Evolutionary conservation across 1,140 invertebrate genomes (phyloP), one percentile per base, ranked within the genome.

Genomic region (Orchesella cincta): DNA sequence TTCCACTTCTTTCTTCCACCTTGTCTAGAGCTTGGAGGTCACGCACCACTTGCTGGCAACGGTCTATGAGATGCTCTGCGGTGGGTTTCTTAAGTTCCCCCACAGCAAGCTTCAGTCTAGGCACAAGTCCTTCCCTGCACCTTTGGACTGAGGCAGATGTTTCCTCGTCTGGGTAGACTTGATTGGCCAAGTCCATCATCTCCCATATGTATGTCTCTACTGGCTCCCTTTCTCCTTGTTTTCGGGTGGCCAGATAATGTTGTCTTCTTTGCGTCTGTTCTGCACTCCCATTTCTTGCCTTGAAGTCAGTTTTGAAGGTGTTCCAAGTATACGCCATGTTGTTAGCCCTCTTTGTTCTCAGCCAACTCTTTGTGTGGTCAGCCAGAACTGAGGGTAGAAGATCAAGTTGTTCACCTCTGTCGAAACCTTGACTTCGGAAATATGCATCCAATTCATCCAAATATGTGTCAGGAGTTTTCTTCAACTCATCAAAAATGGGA

Each of bases 391-490:
- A 12, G 3, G n/a, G n/a, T 14, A 72, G 16, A 28, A 34, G 3
- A 28, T 35, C 34, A 3, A 72, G 16, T 18, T 18, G 31, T 35
- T 35, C 33, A 12, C 8, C 14, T 16, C 23, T 35, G 14, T 72
- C 70, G 34, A 72, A 28, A 12, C 70, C 70, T 35, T 72, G 26
- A 31, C n/a, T 33, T 29, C 33, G 18, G 26, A 72, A 35, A 29
- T 28, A 28, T 18, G 26, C 70, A 14, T 72, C 70, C 70, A 72
- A 28, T 35, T 35, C 33, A 72, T 72, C 33, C 70, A 72, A 72
- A 72, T 31, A 72, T 12, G n/a, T 72, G 14, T 28, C 70, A n/a
- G 70, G 12, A 28, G 70, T 72, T 34, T 72, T 35, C 28, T 23
- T 34, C 3, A 5, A 31, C 23, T 23, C 18, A 34, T 72, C 33